These are phyloP conservation scores for Drosophila picticornis DNA, from an alignment of 2,888 invertebrate species.

Conservation along the genomic window DNA sequence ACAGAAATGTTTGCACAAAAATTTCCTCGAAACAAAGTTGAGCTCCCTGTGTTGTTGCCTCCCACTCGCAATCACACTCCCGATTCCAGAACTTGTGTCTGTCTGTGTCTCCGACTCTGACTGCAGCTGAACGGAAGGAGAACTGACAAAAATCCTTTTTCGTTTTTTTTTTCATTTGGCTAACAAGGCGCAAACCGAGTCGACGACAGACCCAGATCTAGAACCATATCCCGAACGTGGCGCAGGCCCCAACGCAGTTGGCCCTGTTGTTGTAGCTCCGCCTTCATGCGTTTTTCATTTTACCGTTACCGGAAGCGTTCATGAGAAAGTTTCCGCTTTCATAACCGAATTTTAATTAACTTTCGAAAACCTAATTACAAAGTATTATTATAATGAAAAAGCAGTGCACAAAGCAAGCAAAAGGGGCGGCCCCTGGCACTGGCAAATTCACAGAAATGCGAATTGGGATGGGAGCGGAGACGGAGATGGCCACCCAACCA, in stretches of 20 bases:
- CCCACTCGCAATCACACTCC: slow-evolving; percentile 43
- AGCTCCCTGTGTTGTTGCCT: slow-evolving; percentile 57
- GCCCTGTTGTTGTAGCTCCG: slow-evolving; percentile 32
- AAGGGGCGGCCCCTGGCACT: slow-evolving; percentile 36
- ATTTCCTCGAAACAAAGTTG: slow-evolving; percentile 78
- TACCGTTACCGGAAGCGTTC: slow-evolving; percentile 81
- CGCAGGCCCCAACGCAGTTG: slow-evolving; percentile 18
- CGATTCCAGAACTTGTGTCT: slow-evolving; percentile 43
- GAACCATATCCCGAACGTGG: slow-evolving; percentile 27
- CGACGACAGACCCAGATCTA: slow-evolving; percentile 36
- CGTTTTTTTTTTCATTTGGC: slow-evolving; percentile 55
- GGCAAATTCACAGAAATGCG: slow-evolving; percentile 5
- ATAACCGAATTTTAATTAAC: slow-evolving; percentile 85
- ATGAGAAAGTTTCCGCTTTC: slow-evolving; percentile 85
- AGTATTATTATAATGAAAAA: slow-evolving; percentile 85
- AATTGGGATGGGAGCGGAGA: slow-evolving; percentile 4
- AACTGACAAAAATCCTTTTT: slow-evolving; percentile 32
- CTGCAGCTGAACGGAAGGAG: slow-evolving; percentile 37
- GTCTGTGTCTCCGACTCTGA: slow-evolving; percentile 49
- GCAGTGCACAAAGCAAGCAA: slow-evolving; percentile 77
- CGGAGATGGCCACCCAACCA: slow-evolving; percentile 21
- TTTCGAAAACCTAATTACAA: slow-evolving; percentile 85
- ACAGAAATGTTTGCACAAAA: slow-evolving; percentile 84
- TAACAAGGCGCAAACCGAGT: slow-evolving; percentile 47
- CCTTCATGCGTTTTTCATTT: slow-evolving; percentile 69